Conservation (phyloP, 2,113 vertebrate species). For the Phasianus colchicus region DNA sequence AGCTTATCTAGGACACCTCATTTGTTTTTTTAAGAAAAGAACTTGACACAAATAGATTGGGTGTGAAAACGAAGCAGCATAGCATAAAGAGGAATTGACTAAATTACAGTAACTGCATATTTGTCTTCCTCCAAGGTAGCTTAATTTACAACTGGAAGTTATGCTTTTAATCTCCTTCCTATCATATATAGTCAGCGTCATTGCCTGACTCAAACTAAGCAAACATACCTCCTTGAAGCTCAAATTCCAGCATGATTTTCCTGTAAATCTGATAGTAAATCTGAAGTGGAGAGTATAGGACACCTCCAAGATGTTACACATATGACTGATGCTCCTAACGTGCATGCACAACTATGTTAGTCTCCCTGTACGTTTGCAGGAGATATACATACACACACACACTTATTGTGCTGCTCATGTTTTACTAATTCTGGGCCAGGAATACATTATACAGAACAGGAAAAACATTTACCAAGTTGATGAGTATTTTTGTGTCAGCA, state of each 20-base stretch:
- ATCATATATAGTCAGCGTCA: too few relatives aligned
- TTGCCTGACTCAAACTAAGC: too few relatives aligned
- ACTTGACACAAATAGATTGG: not conserved
- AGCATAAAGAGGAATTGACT: not conserved
- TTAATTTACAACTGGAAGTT: not conserved
- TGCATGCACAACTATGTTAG: fast-evolving
- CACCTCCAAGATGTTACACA: not conserved
- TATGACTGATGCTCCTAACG: not conserved
- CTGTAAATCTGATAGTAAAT: not conserved
- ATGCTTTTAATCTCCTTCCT: too few relatives aligned
- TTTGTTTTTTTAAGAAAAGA: not conserved
- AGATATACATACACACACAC: fast-evolving
- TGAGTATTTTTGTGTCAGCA: not conserved
- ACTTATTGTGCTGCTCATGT: not conserved
- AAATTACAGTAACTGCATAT: not conserved
- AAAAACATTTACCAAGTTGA: not conserved
- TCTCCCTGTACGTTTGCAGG: not conserved
- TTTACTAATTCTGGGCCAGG: not conserved
- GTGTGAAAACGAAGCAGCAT: not conserved
- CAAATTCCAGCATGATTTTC: not conserved
- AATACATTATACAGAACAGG: not conserved
- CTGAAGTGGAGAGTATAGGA: not conserved
- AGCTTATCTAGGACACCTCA: not conserved
- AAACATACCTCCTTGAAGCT: not conserved
- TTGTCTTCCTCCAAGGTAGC: not conserved